Evolutionary conservation across 2,888 invertebrate genomes (phyloP).

Genomic region (Psylliodes chrysocephalus): DNA sequence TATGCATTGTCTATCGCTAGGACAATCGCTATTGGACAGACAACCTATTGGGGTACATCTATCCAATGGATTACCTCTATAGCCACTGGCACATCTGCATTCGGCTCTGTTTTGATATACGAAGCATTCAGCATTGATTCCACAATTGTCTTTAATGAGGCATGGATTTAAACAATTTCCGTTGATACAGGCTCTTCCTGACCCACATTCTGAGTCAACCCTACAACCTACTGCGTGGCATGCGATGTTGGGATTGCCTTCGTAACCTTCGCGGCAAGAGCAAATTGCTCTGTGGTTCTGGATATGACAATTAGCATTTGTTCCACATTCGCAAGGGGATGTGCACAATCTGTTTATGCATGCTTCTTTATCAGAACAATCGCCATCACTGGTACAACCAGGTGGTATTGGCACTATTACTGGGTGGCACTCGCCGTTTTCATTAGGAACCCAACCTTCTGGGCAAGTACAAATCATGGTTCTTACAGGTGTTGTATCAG

Average conservation of each 20-base stretch:
- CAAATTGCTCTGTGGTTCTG: constrained; percentile 88
- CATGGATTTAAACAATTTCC: constrained; percentile 89
- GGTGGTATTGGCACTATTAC: constrained; percentile 75
- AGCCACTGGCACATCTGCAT: constrained; percentile 85
- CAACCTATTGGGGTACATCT: constrained; percentile 85
- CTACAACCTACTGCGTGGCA: constrained; percentile 86
- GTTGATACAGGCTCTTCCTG: constrained; percentile 85
- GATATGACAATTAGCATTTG: constrained; percentile 83
- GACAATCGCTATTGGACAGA: constrained; percentile 87
- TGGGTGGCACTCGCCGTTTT: constrained; percentile 81
- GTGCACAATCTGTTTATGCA: constrained; percentile 88
- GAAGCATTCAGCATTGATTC: constrained; percentile 84
- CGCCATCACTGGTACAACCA: constrained; percentile 82
- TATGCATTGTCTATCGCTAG: constrained; percentile 83
- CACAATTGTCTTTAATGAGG: constrained; percentile 81
- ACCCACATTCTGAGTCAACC: constrained; percentile 84
- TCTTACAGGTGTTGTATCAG: constrained; percentile 86
- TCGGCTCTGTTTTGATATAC: constrained; percentile 77
- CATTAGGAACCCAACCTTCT: constrained; percentile 83
- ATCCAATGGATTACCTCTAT: constrained; percentile 80
- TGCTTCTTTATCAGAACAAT: constrained; percentile 81
- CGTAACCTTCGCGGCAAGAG: constrained; percentile 84
- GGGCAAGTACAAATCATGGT: constrained; percentile 91
- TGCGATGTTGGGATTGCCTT: constrained; percentile 85
- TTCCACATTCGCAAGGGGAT: constrained; percentile 89